Conservation (phyloP, 2,888 invertebrate species). For the Boloria selene region DNA sequence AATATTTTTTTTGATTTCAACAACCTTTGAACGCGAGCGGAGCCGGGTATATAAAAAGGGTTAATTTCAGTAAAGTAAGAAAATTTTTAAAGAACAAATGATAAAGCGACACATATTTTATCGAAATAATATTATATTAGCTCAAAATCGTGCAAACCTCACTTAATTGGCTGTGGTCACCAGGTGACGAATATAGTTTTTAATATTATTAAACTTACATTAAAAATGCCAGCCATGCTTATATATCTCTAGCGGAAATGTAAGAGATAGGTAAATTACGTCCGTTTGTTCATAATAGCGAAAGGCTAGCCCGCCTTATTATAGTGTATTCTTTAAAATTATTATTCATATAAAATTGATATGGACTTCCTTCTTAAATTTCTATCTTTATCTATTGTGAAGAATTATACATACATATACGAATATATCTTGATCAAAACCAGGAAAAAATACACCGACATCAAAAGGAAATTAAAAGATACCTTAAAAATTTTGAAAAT, state of each 20-base stretch:
- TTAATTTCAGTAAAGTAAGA: background rate
- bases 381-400: conserved; percentile 15
- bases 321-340: conserved; percentile 12
- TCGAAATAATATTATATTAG: conserved; percentile 2
- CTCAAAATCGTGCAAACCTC: conserved; percentile 14
- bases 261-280: conserved; percentile 26
- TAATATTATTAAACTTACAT: conserved; percentile 19
- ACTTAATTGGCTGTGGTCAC: conserved; percentile 22
- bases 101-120: background rate
- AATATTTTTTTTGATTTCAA: too few species aligned
- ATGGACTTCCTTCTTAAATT: conserved; percentile 20
- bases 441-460: too few species aligned
- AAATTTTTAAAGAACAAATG: background rate
- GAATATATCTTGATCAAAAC: too few species aligned
- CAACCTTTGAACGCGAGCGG: too few species aligned
- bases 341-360: conserved; percentile 17
- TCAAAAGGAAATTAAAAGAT: too few species aligned
- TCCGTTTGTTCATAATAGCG: conserved; percentile 6
- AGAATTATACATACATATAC: background rate
- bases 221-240: conserved; percentile 1
- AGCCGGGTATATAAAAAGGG: background rate
- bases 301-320: background rate
- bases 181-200: conserved; percentile 32
- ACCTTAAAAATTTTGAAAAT: too few species aligned
- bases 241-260: conserved; percentile 26